These are phyloP conservation scores for Sicus ferrugineus DNA, from an alignment of 2,888 invertebrate genomes.

Conservation along the genomic window DNA sequence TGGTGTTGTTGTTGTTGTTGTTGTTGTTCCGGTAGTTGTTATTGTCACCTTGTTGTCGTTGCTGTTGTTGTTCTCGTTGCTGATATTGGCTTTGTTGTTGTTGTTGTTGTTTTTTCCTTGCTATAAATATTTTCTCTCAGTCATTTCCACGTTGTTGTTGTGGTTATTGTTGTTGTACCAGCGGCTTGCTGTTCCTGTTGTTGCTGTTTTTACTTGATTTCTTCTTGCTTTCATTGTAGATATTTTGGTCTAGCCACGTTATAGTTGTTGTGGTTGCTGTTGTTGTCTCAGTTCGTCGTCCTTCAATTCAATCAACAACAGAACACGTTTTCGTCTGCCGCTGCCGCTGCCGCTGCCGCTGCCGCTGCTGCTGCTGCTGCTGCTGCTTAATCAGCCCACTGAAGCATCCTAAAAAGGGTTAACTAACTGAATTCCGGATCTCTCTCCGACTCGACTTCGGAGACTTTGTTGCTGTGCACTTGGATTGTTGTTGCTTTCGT, in stretches of 20 bases:
- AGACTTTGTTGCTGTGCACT: background rate
- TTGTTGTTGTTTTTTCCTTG: constrained; percentile 21
- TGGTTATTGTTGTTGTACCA: constrained; percentile 16
- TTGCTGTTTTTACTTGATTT: constrained; percentile 24
- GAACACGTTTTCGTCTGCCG: constrained; percentile 25
- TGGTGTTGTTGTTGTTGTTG: background rate
- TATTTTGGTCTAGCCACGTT: too few relatives aligned
- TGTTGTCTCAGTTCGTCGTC: too few relatives aligned
- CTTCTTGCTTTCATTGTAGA: too few relatives aligned
- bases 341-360: constrained; percentile 25
- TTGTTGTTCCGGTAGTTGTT: background rate
- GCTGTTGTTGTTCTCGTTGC: background rate
- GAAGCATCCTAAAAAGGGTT: constrained; percentile 28
- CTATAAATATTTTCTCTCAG: too few relatives aligned
- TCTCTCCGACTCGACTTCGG: background rate
- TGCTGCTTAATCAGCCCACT: constrained; percentile 33
- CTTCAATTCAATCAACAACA: constrained; percentile 32
- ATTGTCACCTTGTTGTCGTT: background rate
- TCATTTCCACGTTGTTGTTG: background rate
- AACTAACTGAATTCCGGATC: constrained; percentile 26
- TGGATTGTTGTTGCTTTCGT: constrained; percentile 24
- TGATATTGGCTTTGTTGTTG: background rate
- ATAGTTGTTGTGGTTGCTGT: too few relatives aligned
- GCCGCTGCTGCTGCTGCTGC: constrained; percentile 20
- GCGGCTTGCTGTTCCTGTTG: constrained; percentile 22